Evolutionary conservation across 2,888 invertebrate genomes (phyloP).

Genomic region (Orgyia antiqua): DNA sequence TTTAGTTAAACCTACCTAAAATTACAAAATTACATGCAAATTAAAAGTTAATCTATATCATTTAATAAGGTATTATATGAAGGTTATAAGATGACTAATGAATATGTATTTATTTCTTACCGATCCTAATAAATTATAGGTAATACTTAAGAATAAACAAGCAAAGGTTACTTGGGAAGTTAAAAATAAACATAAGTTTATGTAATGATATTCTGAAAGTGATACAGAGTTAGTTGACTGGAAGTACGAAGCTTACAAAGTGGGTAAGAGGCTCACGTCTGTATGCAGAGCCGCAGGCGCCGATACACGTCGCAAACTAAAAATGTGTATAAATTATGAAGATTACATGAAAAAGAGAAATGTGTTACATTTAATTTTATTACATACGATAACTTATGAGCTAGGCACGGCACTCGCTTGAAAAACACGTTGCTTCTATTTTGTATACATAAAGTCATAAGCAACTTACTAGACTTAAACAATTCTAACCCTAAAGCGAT

Average conservation of each 20-base stretch:
- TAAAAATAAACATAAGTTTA: constrained; percentile 37
- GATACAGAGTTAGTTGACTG: constrained; percentile 23
- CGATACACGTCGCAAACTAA: constrained; percentile 67
- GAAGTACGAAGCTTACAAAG: constrained; percentile 25
- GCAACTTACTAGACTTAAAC: constrained; percentile 1
- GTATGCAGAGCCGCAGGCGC: constrained; percentile 45
- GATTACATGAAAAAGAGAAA: constrained; percentile 77
- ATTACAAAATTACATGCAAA: too few relatives aligned
- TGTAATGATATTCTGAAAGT: constrained; percentile 43
- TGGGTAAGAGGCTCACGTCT: constrained; percentile 21
- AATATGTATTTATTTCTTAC: constrained; percentile 20
- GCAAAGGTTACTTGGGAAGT: constrained; percentile 34
- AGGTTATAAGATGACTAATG: not conserved
- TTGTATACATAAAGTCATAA: constrained; percentile 24
- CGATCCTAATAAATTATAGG: constrained; percentile 27
- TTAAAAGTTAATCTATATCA: constrained; percentile 5
- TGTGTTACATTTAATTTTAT: constrained; percentile 79
- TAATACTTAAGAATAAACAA: constrained; percentile 29
- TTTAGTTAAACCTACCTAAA: too few relatives aligned
- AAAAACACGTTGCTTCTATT: constrained; percentile 56
- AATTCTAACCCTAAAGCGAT: constrained; percentile 10
- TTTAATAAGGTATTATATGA: constrained; percentile 3
- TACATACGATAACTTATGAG: constrained; percentile 74
- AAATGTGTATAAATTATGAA: constrained; percentile 76
- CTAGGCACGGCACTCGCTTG: constrained; percentile 67